Evolutionary conservation across 2,888 invertebrate genomes (phyloP), one percentile per base, ranked within the genome.

Genomic region (Pachliopta kotzebuea): DNA sequence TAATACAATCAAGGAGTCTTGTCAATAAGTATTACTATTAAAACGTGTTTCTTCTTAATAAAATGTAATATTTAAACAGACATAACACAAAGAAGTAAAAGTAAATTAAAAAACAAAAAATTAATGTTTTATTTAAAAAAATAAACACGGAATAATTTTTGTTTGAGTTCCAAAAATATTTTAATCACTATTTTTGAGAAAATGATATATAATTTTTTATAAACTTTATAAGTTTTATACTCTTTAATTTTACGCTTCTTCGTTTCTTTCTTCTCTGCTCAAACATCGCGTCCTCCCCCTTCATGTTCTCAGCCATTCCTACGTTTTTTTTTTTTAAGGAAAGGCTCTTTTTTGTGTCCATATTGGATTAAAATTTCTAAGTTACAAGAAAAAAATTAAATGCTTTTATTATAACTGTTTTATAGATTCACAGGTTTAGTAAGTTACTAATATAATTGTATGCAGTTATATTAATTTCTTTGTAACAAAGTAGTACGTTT

Each of bases 271-370:
- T 57, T 56, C 59, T 60, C 49, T 49, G 54, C 50, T 49, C 54
- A 37, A 37, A 57, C 37, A 52, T 24, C 62, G 56, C 62, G 62
- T 62, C 56, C 56, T 37, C 56, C 49, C 62, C 52, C 62, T 62
- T 26, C 62, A 52, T 52, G 26, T 42, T 57, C 62, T 62, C 52
- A 50, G n/a, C 23, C 49, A 42, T 63, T 55, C 60, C 52, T 42
- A 31, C 24, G 9, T 50, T 37, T 56, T 64, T 56, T 56, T 60
- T 64, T 52, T 50, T 26, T 26, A 26, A 60, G 11, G 50, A 59
- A 59, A 58, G 49, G 56, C 56, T 64, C 60, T 64, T 64, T 64
- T 56, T 23, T 20, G 60, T 60, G 60, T 60, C 63, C 55, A 56
- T 56, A 56, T 60, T 64, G 56, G 21, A 52, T 57, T 23, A n/a